Conservation (phyloP, 2,888 invertebrate species). For the Blastobasis adustella region DNA sequence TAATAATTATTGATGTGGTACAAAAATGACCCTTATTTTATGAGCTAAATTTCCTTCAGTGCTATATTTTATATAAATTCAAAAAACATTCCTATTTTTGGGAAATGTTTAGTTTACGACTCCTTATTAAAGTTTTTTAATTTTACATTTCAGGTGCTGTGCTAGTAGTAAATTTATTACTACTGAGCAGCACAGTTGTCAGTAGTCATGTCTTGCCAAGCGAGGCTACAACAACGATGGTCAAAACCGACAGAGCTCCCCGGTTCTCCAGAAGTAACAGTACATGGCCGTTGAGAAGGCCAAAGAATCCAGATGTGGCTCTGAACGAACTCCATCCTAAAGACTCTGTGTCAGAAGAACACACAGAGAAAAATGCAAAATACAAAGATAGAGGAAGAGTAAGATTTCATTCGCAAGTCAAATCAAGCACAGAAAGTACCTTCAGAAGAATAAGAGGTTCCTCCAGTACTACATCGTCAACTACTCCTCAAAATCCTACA, state of each 20-base stretch:
- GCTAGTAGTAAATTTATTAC: slow-evolving; percentile 63
- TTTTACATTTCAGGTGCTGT: slow-evolving; percentile 56
- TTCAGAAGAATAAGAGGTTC: slow-evolving; percentile 24
- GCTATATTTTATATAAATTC: no score
- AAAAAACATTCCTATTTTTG: no score
- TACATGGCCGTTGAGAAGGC: slow-evolving; percentile 34
- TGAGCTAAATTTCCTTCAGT: no score
- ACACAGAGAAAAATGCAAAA: slow-evolving; percentile 64
- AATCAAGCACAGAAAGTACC: slow-evolving; percentile 40
- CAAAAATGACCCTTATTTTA: no score
- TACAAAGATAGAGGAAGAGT: slow-evolving; percentile 65
- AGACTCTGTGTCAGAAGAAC: slow-evolving; percentile 56
- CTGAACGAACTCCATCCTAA: slow-evolving; percentile 59
- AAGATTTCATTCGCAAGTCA: slow-evolving; percentile 36
- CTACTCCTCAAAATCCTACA: slow-evolving; percentile 25
- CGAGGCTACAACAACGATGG: slow-evolving; percentile 40
- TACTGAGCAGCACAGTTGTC: slow-evolving; percentile 50
- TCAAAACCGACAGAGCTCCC: slow-evolving; percentile 38
- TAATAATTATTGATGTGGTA: no score
- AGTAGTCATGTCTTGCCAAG: slow-evolving; percentile 45
- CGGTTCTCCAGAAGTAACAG: slow-evolving; percentile 33
- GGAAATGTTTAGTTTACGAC: no score
- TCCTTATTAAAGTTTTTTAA: neutral
- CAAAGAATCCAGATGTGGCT: slow-evolving; percentile 47
- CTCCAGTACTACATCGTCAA: slow-evolving; percentile 32